Evolutionary conservation across 2,797 vertebrate species (phyloP), one percentile per base, ranked within the genome.

Genomic region (Odontamblyopus rebecca): DNA sequence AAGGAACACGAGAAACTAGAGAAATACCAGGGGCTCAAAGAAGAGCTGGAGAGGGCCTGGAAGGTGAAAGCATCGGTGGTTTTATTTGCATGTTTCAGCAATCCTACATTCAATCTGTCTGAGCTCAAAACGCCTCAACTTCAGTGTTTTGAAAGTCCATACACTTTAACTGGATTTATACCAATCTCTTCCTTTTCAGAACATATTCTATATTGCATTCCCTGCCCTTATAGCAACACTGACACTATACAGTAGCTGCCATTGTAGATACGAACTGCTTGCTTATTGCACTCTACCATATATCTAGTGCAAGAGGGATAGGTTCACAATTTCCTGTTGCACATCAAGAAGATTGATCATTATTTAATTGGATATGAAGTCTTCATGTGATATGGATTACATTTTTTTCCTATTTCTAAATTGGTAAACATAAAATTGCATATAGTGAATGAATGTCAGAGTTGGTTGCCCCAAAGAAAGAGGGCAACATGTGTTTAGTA

Each of bases 291-390:
- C 12, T 30, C 26, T 29, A 27, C 27, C 12, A 27, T 26, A 29
- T 29, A 32, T 6, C 35, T 8, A 30, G 23, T 26, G 54, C 27
- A 60, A 13, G 23, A 26, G 23, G 23, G 54, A 57, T 57, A 23
- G 12, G 26, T 59, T 30, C 27, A 30, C 57, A 30, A 60, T 60
- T 60, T 60, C 57, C 57, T 30, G 57, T 60, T 60, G 57, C 57
- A 60, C 57, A 30, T 13, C 57, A 30, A 60, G 15, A 60, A 60
- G 57, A 60, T 18, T 29, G 15, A 60, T 60, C 2, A 18, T 60
- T 5, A 18, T 30, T 60, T 60, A 18, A 60, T 60, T 6, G 27
- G n/a, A n/a, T 6, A 54, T 6, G 19, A 54, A 54, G 54, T 57
- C n/a, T 56, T 57, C 9, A 26, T 26, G n/a, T 26, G 23, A 12